These are phyloP conservation scores for Promerops cafer DNA, from an alignment of 2,113 vertebrate species.

Conservation along the genomic window DNA sequence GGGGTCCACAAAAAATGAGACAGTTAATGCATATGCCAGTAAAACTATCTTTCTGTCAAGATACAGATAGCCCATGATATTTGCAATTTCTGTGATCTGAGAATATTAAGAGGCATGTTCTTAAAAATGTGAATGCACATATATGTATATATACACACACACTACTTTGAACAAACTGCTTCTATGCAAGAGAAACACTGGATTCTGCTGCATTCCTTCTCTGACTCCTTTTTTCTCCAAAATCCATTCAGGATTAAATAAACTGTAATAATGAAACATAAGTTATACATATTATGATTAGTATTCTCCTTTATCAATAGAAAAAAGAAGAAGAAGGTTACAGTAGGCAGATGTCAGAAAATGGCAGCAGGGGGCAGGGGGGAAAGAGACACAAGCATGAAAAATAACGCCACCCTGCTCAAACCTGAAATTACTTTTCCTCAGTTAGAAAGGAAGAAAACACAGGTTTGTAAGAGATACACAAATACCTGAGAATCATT, in stretches of 20 bases:
- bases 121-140: not conserved
- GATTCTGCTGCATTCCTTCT: not conserved
- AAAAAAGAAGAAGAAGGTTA: not conserved
- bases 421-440: not conserved
- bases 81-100: not conserved
- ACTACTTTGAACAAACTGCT: not conserved
- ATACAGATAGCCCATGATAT: not conserved
- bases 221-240: not conserved
- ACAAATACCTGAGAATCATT: not conserved
- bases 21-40: not conserved
- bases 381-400: not conserved
- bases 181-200: not conserved
- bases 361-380: fast-evolving
- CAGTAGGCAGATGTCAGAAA: not conserved
- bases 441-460: not conserved
- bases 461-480: not conserved
- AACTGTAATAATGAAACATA: not conserved
- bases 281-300: not conserved
- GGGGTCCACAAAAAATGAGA: not conserved
- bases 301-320: not conserved
- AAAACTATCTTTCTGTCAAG: not conserved
- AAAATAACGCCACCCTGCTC: not conserved
- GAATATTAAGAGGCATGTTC: not conserved
- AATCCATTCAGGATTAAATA: not conserved
- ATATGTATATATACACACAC: not conserved